Evolutionary conservation across 2,797 vertebrate genomes (phyloP), one percentile per base, ranked within the genome.

Genomic region (Chloroceryle inda): DNA sequence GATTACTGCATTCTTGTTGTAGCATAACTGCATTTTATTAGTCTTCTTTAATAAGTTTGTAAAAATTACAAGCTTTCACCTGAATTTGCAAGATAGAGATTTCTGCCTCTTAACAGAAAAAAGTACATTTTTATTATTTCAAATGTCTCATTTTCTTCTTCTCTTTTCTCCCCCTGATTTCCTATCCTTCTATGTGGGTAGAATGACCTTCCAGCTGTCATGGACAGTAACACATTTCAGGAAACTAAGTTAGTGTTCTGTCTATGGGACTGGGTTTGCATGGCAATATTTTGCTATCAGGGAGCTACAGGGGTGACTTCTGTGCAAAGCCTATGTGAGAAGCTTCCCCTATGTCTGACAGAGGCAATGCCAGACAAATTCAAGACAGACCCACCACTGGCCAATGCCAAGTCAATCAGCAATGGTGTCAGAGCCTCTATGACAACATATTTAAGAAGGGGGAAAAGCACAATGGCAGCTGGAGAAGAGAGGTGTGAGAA

Each of bases 151-250:
- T 59, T 61, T 31, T 9, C 6, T 59, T 61, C 10, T 80, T 56
- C 15, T n/a, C 22, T 68, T 72, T 64, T 56, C 11, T 75, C 64
- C 18, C 10, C 8, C 21, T 53, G 26, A 58, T 79, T 89, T 76
- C 13, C 74, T 59, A 23, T 2, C n/a, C 17, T 73, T 42, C 37
- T n/a, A 53, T 9, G 5, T 42, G 68, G 12, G 16, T 53, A 47
- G 7, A 61, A 3, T 0, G 0, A 78, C 9, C 8, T 4, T 78
- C 13, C 20, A 53, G 12, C 1, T 84, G 37, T 61, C 37, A 44
- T 8, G 17, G 37, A 1, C 13, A 56, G 33, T 18, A 76, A 35
- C 55, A 71, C n/a, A 67, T 38, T 85, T 85, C n/a, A 79, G 47
- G 10, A 87, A 92, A 73, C 2, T 13, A 77, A 63, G 15, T 56